Percentiles rank a stretch among this genome's conserved stretches.
phyloP scores from a whole-genome alignment of 2,113 vertebrate genomes.

The Ariopsis seemanni region DNA sequence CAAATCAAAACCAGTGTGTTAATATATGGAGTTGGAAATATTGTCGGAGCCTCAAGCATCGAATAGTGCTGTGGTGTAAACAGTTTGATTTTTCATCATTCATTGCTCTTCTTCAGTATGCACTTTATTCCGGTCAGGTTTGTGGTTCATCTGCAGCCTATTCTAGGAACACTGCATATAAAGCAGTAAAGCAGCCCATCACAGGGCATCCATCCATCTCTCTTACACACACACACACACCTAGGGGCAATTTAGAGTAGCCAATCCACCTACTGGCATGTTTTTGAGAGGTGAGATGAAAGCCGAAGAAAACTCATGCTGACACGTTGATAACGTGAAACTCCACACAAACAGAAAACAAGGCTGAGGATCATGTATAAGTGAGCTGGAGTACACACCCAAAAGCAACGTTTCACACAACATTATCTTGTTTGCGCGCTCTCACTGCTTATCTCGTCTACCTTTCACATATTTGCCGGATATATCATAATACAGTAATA shows the following conservation, averaged over 20 bases:
- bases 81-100: neutral
- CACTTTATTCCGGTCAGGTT: slow-evolving; percentile 13
- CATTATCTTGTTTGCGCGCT: neutral
- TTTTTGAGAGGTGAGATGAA: slow-evolving; percentile 5
- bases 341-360: neutral
- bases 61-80: neutral
- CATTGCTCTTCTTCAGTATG: neutral
- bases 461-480: too few relatives aligned
- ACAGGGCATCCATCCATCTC: neutral
- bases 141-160: neutral
- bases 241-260: neutral
- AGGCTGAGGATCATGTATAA: neutral
- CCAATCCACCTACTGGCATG: slow-evolving; percentile 11
- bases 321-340: neutral
- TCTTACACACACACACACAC: neutral
- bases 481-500: too few relatives aligned
- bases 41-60: neutral
- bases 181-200: slow-evolving; percentile 10
- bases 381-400: neutral
- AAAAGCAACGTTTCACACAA: neutral
- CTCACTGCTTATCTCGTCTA: neutral
- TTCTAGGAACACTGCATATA: slow-evolving; percentile 6
- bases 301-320: slow-evolving; percentile 2
- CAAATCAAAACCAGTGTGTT: neutral
- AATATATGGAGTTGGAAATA: neutral